Percentiles rank a stretch among this genome's conserved stretches.
These are phyloP conservation scores for Poeciliopsis retropinna DNA, from an alignment of 2,113 vertebrate genomes.

Conservation along the genomic window DNA sequence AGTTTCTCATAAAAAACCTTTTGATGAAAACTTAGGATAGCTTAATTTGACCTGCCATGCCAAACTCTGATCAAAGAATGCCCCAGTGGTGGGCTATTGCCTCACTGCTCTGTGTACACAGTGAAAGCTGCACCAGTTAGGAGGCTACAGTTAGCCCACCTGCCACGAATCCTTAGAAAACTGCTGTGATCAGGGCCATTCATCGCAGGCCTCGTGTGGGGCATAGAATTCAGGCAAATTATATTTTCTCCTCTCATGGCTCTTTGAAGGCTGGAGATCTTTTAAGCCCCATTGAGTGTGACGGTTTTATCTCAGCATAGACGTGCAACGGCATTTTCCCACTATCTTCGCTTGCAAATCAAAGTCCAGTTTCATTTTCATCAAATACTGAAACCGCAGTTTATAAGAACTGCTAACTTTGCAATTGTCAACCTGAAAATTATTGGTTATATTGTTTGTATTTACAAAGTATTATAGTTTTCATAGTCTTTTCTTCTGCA, in stretches of 20 bases:
- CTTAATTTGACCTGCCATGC: constrained; percentile 12
- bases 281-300: constrained; percentile 57
- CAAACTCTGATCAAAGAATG: constrained; percentile 40
- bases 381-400: constrained; percentile 61
- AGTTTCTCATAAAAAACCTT: constrained; percentile 16
- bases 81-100: constrained; percentile 20
- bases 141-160: constrained; percentile 28
- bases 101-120: constrained; percentile 29
- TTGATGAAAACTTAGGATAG: constrained; percentile 4
- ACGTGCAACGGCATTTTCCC: constrained; percentile 49
- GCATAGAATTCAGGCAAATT: constrained; percentile 33
- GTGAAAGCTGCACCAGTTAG: constrained; percentile 38
- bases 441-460: constrained; percentile 23
- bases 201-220: constrained; percentile 1
- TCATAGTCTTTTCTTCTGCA: background rate
- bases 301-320: constrained; percentile 59
- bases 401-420: constrained; percentile 32
- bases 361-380: constrained; percentile 65
- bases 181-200: constrained; percentile 35
- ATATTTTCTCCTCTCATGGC: constrained; percentile 27
- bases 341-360: constrained; percentile 62
- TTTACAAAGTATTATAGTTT: constrained; percentile 10
- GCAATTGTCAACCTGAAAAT: constrained; percentile 34
- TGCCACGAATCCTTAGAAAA: constrained; percentile 32
- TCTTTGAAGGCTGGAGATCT: constrained; percentile 65